Evolutionary conservation across 2,113 vertebrate species (phyloP).

Genomic region (Butorides virescens): DNA sequence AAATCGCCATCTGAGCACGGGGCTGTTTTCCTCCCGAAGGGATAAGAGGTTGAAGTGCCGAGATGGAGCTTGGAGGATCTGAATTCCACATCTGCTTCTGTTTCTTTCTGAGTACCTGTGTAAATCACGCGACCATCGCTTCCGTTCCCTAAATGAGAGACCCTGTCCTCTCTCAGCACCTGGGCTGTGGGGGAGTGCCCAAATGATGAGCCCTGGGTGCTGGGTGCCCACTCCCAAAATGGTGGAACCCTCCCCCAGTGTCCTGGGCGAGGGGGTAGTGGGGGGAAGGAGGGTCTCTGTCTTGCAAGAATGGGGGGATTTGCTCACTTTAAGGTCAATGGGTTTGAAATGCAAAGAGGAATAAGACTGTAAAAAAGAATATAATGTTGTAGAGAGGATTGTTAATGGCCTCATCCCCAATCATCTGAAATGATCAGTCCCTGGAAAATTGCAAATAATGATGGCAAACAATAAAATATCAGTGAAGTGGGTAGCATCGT

Average conservation of each 20-base stretch:
- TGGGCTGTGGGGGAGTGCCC: background rate
- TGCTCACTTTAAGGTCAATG: background rate
- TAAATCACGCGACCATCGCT: background rate
- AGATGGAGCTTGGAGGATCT: background rate
- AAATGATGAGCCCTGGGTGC: rapidly evolving
- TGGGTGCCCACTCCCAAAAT: background rate
- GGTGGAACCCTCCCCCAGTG: no score
- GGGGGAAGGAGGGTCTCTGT: background rate
- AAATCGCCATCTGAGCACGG: background rate
- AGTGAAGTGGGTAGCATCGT: background rate
- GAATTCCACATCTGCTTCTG: background rate
- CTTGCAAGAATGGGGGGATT: background rate
- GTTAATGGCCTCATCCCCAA: background rate
- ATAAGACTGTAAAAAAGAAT: background rate
- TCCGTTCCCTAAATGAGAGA: background rate
- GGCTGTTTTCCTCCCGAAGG: background rate
- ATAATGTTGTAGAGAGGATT: background rate
- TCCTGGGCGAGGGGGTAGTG: no score
- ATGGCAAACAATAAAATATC: background rate
- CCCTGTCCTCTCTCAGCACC: background rate
- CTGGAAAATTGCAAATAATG: conserved; percentile 5
- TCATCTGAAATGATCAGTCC: background rate
- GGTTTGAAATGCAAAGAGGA: background rate
- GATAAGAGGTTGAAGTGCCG: background rate
- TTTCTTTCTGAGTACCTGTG: background rate